phyloP scores from a whole-genome alignment of 2,888 invertebrate species.

The Acanthosepion pharaonis region DNA sequence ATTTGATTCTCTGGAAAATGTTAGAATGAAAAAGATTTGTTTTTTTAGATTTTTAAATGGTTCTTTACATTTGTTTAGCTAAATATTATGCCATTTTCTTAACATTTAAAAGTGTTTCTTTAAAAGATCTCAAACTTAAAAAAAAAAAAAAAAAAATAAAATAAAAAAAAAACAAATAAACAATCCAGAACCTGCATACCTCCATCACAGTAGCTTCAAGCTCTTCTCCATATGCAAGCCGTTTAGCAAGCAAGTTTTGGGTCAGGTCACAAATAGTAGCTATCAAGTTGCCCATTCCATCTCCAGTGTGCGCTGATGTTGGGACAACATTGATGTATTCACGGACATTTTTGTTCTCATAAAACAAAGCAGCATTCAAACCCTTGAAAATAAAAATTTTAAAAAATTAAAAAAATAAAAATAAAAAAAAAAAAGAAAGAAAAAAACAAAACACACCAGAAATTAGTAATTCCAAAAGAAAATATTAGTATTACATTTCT shows the following conservation, averaged over 20 bases:
- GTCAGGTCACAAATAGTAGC: conserved; percentile 93
- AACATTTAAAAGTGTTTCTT: no score
- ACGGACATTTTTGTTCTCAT: conserved; percentile 94
- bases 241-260: conserved; percentile 89
- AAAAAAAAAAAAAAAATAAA: neutral
- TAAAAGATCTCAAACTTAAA: neutral
- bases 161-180: neutral
- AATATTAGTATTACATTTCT: no score
- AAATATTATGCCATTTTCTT: no score
- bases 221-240: conserved; percentile 91
- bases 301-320: conserved; percentile 97
- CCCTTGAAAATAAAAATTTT: no score
- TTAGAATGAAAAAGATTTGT: no score
- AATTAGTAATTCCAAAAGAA: neutral
- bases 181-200: conserved; percentile 62
- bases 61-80: no score
- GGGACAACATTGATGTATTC: conserved; percentile 96
- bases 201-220: conserved; percentile 81
- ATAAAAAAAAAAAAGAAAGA: neutral
- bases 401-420: no score
- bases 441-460: neutral
- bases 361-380: conserved; percentile 94
- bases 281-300: conserved; percentile 98
- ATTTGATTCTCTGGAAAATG: no score
- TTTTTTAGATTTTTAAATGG: no score